Conservation (phyloP, 1,140 invertebrate genomes). For the Hestina assimilis region DNA sequence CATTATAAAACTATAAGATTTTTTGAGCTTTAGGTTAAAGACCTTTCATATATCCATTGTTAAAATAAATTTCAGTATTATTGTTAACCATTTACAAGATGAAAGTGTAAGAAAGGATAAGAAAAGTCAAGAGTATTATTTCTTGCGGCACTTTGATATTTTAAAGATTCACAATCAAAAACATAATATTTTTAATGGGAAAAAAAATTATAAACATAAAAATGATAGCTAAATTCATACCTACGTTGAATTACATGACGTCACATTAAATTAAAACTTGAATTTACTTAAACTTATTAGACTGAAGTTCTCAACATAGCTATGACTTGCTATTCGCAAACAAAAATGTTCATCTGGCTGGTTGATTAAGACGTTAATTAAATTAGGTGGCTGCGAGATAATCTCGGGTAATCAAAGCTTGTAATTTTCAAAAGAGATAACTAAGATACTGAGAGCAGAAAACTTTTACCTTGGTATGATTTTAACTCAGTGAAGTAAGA, state of each 20-base stretch:
- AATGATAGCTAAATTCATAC: neutral
- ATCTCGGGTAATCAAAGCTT: conserved; percentile 59
- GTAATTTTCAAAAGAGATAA: conserved; percentile 15
- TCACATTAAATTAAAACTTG: too few relatives aligned
- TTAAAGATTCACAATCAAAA: too few relatives aligned
- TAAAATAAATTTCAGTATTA: conserved; percentile 48
- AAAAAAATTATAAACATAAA: too few relatives aligned
- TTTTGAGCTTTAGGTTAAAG: neutral
- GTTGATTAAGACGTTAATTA: conserved; percentile 71
- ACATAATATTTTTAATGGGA: too few relatives aligned
- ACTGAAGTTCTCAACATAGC: too few relatives aligned
- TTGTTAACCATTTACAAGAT: conserved; percentile 36
- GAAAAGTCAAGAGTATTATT: too few relatives aligned
- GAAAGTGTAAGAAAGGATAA: conserved; percentile 54
- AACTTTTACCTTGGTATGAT: too few relatives aligned
- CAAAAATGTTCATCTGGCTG: conserved; percentile 48
- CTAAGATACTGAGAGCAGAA: neutral
- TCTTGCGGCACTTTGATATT: too few relatives aligned
- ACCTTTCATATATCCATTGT: conserved; percentile 9
- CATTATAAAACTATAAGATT: too few relatives aligned
- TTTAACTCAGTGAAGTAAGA: too few relatives aligned
- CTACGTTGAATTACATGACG: neutral
- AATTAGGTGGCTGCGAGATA: conserved; percentile 50
- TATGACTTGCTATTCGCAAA: neutral
- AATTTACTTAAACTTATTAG: too few relatives aligned